These are phyloP conservation scores for Cephalopterus ornatus DNA, from an alignment of 2,113 vertebrate genomes.

Conservation along the genomic window DNA sequence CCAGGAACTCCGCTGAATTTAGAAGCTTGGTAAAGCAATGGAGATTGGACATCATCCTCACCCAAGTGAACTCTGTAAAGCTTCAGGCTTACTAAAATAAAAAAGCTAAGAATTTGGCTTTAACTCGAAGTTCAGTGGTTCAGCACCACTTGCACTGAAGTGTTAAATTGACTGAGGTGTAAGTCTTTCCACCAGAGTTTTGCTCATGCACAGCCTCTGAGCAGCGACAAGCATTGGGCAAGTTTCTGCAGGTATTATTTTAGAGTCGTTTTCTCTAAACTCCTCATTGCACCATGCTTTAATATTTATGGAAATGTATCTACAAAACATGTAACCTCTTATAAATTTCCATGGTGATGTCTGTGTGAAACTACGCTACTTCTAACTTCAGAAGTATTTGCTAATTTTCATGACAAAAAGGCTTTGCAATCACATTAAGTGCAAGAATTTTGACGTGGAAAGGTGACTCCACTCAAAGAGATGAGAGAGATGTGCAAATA, in stretches of 20 bases:
- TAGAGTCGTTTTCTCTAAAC: neutral
- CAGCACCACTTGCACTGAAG: neutral
- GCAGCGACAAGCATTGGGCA: neutral
- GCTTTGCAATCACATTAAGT: neutral
- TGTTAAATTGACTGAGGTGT: neutral
- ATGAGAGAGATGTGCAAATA: neutral
- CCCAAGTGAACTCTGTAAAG: neutral
- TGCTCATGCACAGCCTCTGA: fast-evolving
- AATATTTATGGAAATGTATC: neutral
- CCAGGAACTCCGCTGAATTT: neutral
- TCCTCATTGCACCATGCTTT: neutral
- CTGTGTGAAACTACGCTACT: neutral
- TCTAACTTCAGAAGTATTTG: conserved; percentile 7
- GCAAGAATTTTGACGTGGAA: neutral
- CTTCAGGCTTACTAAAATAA: neutral
- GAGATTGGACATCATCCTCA: neutral
- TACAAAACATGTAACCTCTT: neutral
- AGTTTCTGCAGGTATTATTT: neutral
- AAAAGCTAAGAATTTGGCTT: neutral
- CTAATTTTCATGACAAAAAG: conserved; percentile 28
- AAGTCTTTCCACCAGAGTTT: neutral
- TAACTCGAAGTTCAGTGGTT: neutral
- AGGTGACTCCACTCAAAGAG: neutral
- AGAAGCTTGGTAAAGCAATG: neutral
- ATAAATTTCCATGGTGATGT: neutral